Evolutionary conservation across 2,797 vertebrate genomes (phyloP).

Genomic region (Sylvilagus floridanus): DNA sequence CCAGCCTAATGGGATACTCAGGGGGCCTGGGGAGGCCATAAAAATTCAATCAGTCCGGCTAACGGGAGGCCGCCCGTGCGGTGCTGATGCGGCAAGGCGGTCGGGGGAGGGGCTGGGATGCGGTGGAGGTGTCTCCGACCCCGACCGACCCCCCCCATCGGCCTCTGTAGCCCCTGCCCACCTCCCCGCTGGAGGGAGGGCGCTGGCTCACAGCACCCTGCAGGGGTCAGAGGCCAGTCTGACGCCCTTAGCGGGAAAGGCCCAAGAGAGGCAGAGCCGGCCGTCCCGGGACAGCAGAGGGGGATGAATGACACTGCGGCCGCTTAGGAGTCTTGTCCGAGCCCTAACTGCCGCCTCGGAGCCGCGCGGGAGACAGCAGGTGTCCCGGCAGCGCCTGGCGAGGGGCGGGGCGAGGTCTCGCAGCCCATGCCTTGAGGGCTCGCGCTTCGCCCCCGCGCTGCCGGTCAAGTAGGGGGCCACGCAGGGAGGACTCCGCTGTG

Average conservation of each 20-base stretch:
- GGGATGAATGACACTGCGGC: rapidly evolving
- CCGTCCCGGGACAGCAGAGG: not conserved
- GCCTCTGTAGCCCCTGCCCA: not conserved
- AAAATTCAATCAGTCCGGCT: constrained; percentile 44
- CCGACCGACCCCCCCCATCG: not conserved
- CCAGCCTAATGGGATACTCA: not conserved
- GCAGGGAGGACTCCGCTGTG: not conserved
- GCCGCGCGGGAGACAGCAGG: not conserved
- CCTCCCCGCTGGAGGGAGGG: too few relatives aligned
- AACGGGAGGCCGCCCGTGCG: not conserved
- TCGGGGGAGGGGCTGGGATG: not conserved
- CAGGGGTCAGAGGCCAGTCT: not conserved
- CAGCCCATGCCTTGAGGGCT: rapidly evolving
- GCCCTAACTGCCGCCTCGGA: not conserved
- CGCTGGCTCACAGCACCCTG: not conserved
- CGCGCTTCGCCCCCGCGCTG: not conserved
- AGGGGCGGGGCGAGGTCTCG: too few relatives aligned
- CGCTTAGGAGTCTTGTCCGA: not conserved
- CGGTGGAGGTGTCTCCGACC: not conserved
- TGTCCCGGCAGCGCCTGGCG: not conserved
- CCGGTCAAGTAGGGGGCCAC: not conserved
- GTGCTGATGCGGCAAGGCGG: not conserved
- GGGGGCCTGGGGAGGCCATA: not conserved
- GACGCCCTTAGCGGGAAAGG: not conserved
- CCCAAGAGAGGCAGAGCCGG: too few relatives aligned